Evolutionary conservation across 2,113 vertebrate species (phyloP).

Genomic region (Nycticryphes semicollaris): DNA sequence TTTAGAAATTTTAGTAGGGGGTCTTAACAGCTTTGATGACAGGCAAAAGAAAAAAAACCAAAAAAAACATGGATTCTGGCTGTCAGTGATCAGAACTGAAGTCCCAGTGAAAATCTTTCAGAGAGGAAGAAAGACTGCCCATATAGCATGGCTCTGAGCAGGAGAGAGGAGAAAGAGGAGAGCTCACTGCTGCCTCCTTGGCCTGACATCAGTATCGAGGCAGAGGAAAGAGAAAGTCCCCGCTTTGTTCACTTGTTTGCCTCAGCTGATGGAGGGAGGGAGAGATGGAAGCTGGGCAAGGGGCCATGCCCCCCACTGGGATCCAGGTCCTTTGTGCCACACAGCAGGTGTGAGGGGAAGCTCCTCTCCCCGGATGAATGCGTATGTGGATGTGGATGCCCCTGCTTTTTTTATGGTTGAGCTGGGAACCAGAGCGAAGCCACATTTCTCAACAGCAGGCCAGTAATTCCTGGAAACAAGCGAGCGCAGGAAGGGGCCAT

Average conservation of each 20-base stretch:
- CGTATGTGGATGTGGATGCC: background rate
- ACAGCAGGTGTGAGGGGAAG: background rate
- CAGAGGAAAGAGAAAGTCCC: background rate
- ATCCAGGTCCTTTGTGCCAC: background rate
- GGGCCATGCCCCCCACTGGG: accelerated
- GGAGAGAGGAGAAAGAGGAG: background rate
- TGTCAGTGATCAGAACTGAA: background rate
- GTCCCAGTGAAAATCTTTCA: background rate
- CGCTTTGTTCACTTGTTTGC: background rate
- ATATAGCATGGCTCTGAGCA: accelerated
- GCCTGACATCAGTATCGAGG: background rate
- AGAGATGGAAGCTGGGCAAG: background rate
- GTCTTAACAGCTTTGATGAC: background rate
- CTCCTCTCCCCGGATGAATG: background rate
- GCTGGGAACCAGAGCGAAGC: background rate
- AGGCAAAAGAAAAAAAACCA: background rate
- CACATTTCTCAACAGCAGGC: background rate
- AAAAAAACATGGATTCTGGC: background rate
- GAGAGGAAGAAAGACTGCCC: background rate
- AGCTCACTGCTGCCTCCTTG: background rate
- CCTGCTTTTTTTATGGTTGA: accelerated
- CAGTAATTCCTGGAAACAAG: slow-evolving; percentile 41
- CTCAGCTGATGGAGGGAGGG: background rate
- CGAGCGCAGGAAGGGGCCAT: background rate
- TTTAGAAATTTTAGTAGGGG: background rate